phyloP scores from a whole-genome alignment of 2,888 invertebrate species.

The Tachina fera region DNA sequence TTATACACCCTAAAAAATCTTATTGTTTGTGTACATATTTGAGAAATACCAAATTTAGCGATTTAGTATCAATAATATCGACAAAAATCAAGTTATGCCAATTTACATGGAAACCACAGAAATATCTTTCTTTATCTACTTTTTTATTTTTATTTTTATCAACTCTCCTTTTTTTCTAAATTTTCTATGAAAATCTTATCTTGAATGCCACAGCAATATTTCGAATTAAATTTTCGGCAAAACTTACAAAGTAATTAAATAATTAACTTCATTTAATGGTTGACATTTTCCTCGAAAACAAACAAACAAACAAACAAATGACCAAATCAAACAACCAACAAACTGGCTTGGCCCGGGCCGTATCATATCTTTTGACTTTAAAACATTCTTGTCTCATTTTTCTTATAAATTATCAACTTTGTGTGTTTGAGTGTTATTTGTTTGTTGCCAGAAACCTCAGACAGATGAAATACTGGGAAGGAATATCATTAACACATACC shows the following conservation, averaged over 20 bases:
- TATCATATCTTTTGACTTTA: constrained; percentile 29
- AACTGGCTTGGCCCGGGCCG: background rate
- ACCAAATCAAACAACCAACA: background rate
- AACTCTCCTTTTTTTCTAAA: too few relatives aligned
- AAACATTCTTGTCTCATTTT: constrained; percentile 36
- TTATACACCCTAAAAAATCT: too few relatives aligned
- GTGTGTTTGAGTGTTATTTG: constrained; percentile 21
- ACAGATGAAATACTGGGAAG: constrained; percentile 29
- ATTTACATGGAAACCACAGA: too few relatives aligned
- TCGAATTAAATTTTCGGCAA: constrained; percentile 24
- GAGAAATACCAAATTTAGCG: too few relatives aligned
- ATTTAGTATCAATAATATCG: too few relatives aligned
- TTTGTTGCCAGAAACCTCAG: constrained; percentile 10
- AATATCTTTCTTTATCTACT: too few relatives aligned
- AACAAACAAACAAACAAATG: background rate
- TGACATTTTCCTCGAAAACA: constrained; percentile 53
- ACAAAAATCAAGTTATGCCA: too few relatives aligned
- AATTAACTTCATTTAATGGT: constrained; percentile 59
- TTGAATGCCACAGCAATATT: background rate
- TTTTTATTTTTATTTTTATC: too few relatives aligned
- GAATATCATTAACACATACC: constrained; percentile 59
- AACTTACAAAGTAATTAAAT: constrained; percentile 58
- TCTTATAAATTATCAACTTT: constrained; percentile 10
- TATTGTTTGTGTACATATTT: too few relatives aligned
- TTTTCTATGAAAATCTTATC: background rate